Base-by-base conservation (phyloP, 2,113 vertebrate species). In the Tonatia bakeri region DNA sequence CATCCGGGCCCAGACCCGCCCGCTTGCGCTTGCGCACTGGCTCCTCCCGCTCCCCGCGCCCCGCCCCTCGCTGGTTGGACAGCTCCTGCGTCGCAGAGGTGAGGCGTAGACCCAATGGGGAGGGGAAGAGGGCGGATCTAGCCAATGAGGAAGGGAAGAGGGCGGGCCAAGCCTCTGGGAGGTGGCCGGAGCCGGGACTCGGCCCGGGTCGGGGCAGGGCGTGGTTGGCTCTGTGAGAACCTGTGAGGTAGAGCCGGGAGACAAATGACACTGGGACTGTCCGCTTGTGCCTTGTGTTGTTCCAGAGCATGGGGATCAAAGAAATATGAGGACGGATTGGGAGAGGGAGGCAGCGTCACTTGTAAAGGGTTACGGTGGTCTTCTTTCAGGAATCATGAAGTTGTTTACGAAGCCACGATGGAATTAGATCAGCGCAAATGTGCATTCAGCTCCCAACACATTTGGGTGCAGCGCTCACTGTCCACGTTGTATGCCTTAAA, bases 161-260 rank as follows among this genome's bases (percentile, higher is more conserved):
- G 80, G 45, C 67, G 54, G 72, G 31, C 4, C 7, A 11, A 45
- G 16, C 7, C 13, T 1, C 3, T 0, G 2, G n/a, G 14, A 7
- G 1, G 1, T 1, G n/a, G 72, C 28, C 4, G 33, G 17, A 43
- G 24, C 24, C 4, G 4, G 2, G 11, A 12, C 11, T 43, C 0
- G 73, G 26, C 3, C 24, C 13, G 26, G 72, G 24, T 26, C 4
- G 19, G 33, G 52, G 77, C n/a, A 12, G n/a, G 77, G 14, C 9
- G 10, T 0, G 31, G 22, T 0, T 7, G 4, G 1, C 28, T 1
- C 0, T 0, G 26, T 3, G 17, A 5, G 2, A 61, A 7, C 1
- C 0, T 2, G n/a, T 56, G 28, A 40, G 8, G 16, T 19, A 13
- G 45, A 3, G 16, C 50, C 3, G 0, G 24, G 17, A 36, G 47